Percentiles rank a stretch among this genome's conserved stretches.
These are phyloP conservation scores for Drosophila yakuba DNA, from an alignment of 1,140 invertebrate genomes.

Conservation along the genomic window DNA sequence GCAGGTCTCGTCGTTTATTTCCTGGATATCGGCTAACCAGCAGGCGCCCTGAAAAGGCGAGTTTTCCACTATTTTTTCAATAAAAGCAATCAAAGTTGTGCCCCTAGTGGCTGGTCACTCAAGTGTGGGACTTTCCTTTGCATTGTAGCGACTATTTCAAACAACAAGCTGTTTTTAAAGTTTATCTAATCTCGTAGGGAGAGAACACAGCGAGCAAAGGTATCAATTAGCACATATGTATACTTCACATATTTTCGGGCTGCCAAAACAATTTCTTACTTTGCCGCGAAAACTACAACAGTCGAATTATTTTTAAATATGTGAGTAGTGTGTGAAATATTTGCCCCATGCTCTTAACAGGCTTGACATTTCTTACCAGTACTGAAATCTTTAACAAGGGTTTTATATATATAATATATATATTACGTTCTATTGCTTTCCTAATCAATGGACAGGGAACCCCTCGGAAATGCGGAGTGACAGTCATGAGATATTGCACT, in stretches of 20 bases:
- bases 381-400: no score
- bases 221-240: neutral
- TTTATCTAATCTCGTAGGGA: conserved; percentile 9
- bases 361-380: no score
- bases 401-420: no score
- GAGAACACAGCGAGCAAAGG: neutral
- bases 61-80: conserved; percentile 1
- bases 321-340: no score
- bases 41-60: conserved; percentile 3
- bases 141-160: conserved; percentile 3
- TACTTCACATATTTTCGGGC: conserved; percentile 2
- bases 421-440: no score
- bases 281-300: no score
- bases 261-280: neutral
- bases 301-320: no score
- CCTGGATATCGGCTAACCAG: conserved; percentile 86
- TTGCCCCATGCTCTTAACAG: no score
- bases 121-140: neutral
- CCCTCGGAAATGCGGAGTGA: neutral
- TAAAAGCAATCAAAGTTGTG: conserved; percentile 23
- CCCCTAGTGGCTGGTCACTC: conserved; percentile 3
- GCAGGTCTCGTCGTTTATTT: conserved; percentile 87
- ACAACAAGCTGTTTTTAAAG: conserved; percentile 1
- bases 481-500: neutral
- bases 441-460: neutral